Percentiles rank a stretch among this genome's conserved stretches.
phyloP scores from a whole-genome alignment of 2,113 vertebrate species.

The Collichthys lucidus region DNA sequence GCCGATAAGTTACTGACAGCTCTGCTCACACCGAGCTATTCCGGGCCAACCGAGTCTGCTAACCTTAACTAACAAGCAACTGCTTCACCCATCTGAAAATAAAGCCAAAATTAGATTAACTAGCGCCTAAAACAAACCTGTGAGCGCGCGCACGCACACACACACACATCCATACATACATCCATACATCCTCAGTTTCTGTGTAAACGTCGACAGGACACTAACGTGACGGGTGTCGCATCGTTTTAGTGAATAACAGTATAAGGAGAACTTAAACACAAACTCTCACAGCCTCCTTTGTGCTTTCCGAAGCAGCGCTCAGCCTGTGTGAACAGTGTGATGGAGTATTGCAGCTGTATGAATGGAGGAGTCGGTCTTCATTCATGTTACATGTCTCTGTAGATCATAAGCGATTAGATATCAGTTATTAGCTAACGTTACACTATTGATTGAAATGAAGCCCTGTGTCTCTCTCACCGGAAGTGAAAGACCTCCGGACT shows the following conservation, averaged over 20 bases:
- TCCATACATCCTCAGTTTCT: too few relatives aligned
- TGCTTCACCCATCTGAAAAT: background rate
- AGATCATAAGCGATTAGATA: background rate
- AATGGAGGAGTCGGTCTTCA: background rate
- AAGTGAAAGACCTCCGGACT: background rate
- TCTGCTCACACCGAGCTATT: background rate
- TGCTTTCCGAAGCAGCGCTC: fast-evolving
- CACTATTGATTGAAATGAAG: too few relatives aligned
- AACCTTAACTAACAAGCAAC: background rate
- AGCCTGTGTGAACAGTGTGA: background rate
- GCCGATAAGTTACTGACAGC: constrained; percentile 33
- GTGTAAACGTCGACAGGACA: background rate
- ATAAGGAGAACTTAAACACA: background rate
- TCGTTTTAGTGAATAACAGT: background rate
- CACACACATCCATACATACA: too few relatives aligned
- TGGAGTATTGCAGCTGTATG: too few relatives aligned
- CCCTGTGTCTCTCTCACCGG: background rate
- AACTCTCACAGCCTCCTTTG: fast-evolving
- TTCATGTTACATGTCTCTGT: background rate
- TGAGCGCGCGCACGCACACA: too few relatives aligned
- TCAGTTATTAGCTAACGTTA: background rate
- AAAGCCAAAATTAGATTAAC: fast-evolving
- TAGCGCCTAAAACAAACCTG: background rate
- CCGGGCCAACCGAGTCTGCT: background rate
- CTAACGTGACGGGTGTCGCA: background rate